phyloP scores from a whole-genome alignment of 2,888 invertebrate species.

The Meliscaeva auricollis region DNA sequence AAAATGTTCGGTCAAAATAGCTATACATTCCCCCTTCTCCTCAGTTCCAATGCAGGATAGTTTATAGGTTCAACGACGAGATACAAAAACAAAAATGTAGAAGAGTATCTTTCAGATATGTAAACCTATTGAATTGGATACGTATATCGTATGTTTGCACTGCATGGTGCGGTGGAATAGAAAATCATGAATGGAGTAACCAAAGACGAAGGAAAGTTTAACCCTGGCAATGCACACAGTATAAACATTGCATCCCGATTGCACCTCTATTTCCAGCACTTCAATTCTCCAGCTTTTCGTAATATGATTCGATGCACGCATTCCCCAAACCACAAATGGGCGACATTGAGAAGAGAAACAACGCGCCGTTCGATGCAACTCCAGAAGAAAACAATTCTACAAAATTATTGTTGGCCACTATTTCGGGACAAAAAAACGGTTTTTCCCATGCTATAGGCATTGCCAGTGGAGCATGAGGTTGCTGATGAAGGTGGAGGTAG shows the following conservation, averaged over 20 bases:
- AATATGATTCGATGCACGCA: slow-evolving; percentile 70
- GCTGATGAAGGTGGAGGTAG: slow-evolving; percentile 9
- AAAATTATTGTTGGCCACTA: slow-evolving; percentile 36
- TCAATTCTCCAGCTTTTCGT: slow-evolving; percentile 24
- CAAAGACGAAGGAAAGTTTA: slow-evolving; percentile 72
- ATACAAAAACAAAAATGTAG: slow-evolving; percentile 18
- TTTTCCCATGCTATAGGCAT: slow-evolving; percentile 72
- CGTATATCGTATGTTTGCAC: slow-evolving; percentile 24
- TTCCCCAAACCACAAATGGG: slow-evolving; percentile 70
- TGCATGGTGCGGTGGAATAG: slow-evolving; percentile 31
- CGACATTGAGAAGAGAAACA: slow-evolving; percentile 76
- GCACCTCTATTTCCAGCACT: background rate
- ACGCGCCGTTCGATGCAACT: slow-evolving; percentile 14
- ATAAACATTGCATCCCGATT: slow-evolving; percentile 2
- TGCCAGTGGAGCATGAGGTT: slow-evolving; percentile 40
- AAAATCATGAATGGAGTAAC: slow-evolving; percentile 48
- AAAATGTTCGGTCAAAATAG: slow-evolving; percentile 51
- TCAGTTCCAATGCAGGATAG: background rate
- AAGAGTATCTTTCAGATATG: slow-evolving; percentile 33
- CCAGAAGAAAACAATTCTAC: slow-evolving; percentile 44
- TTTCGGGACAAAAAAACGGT: slow-evolving; percentile 62
- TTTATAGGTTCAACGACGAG: slow-evolving; percentile 66
- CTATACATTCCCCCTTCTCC: background rate
- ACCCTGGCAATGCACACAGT: slow-evolving; percentile 64
- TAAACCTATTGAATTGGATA: slow-evolving; percentile 42